Percentiles rank a stretch among this genome's conserved stretches.
Evolutionary conservation across 2,797 vertebrate species (phyloP).

Genomic region (Dermochelys coriacea): DNA sequence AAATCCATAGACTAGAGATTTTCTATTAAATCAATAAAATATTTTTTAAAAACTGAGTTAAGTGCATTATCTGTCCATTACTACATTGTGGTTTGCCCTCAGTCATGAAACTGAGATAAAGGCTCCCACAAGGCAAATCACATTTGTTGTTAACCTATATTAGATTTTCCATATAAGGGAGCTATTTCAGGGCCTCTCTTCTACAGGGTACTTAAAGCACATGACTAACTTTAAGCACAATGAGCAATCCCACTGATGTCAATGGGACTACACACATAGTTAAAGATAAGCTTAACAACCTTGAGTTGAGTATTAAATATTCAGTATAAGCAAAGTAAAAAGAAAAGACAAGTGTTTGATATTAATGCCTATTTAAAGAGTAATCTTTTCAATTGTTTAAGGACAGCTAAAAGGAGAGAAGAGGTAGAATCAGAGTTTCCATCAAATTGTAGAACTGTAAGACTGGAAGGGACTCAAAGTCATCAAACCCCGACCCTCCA

Average conservation of each 20-base stretch:
- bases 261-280: background rate
- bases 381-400: background rate
- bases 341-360: background rate
- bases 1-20: slow-evolving; percentile 34
- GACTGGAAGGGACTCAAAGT: background rate
- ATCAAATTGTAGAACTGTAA: background rate
- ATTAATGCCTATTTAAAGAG: background rate
- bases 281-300: background rate
- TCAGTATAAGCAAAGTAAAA: background rate
- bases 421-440: background rate
- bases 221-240: background rate
- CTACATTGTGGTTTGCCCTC: slow-evolving; percentile 49
- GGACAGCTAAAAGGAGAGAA: background rate
- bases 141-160: slow-evolving; percentile 33
- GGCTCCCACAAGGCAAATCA: slow-evolving; percentile 53
- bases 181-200: slow-evolving; percentile 52
- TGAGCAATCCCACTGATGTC: slow-evolving; percentile 6
- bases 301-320: background rate
- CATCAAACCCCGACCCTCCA: background rate
- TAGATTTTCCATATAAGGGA: slow-evolving; percentile 2
- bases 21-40: slow-evolving; percentile 70
- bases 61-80: slow-evolving; percentile 59
- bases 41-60: slow-evolving; percentile 55
- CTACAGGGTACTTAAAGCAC: slow-evolving; percentile 57
- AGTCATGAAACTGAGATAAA: slow-evolving; percentile 47